phyloP scores from a whole-genome alignment of 2,113 vertebrate species.

The Oncorhynchus nerka region DNA sequence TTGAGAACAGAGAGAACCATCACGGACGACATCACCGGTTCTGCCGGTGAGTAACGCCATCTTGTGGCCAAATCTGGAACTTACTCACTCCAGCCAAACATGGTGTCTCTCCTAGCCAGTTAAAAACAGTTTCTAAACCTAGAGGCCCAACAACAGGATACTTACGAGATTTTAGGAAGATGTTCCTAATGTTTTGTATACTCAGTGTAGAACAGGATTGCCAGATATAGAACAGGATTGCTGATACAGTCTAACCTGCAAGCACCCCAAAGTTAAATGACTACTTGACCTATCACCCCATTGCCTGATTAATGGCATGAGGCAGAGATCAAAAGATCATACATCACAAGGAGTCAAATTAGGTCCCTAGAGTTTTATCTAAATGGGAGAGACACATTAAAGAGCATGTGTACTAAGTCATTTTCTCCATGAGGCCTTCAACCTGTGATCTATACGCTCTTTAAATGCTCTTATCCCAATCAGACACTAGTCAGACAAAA shows the following conservation, averaged over 20 bases:
- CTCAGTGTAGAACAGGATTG: too few relatives aligned
- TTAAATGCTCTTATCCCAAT: conserved; percentile 69
- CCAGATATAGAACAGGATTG: too few relatives aligned
- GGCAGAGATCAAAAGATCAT: not conserved
- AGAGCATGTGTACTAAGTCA: not conserved
- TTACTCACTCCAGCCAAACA: not conserved
- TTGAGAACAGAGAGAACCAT: not conserved
- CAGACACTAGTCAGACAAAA: conserved; percentile 41
- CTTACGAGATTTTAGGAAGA: too few relatives aligned
- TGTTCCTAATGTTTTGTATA: too few relatives aligned
- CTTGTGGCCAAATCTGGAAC: not conserved
- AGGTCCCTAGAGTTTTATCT: conserved; percentile 55
- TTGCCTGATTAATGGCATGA: not conserved
- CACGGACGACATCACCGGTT: not conserved
- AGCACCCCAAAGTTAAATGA: too few relatives aligned
- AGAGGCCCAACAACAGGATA: too few relatives aligned
- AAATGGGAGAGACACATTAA: conserved; percentile 55
- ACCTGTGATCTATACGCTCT: conserved; percentile 60
- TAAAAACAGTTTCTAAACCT: too few relatives aligned
- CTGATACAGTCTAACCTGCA: too few relatives aligned
- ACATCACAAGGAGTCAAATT: not conserved
- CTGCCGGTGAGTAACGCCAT: not conserved
- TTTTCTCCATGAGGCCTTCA: conserved; percentile 62
- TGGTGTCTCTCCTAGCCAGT: too few relatives aligned
- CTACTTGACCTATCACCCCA: too few relatives aligned